These are phyloP conservation scores for Aphelenchoides fujianensis DNA, from an alignment of 1,140 invertebrate species.

Conservation along the genomic window DNA sequence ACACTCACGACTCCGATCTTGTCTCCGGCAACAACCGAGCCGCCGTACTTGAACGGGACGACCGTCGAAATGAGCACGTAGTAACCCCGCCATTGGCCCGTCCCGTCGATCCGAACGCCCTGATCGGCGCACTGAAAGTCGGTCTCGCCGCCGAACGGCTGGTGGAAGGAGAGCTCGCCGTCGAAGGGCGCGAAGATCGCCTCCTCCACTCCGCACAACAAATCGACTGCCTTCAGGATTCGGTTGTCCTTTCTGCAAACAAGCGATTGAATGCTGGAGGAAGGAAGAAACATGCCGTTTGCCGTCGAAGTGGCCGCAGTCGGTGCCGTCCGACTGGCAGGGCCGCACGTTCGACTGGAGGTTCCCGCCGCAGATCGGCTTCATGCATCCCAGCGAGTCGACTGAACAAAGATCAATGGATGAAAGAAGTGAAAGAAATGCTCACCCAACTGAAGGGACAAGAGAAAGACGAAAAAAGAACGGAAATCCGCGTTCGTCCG, in stretches of 20 bases:
- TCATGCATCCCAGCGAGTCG: constrained; percentile 29
- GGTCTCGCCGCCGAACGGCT: constrained; percentile 53
- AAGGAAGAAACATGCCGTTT: too few species aligned
- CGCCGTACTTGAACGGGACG: constrained; percentile 45
- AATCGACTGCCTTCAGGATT: constrained; percentile 53
- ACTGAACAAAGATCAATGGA: background rate
- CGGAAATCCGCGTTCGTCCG: too few species aligned
- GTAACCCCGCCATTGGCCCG: constrained; percentile 61
- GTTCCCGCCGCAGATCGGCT: constrained; percentile 27
- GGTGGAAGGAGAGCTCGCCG: constrained; percentile 55
- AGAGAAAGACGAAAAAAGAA: too few species aligned
- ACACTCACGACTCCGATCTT: constrained; percentile 50
- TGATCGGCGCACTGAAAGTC: constrained; percentile 52
- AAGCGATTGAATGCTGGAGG: constrained; percentile 7
- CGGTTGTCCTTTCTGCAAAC: constrained; percentile 48
- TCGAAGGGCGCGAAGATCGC: constrained; percentile 55
- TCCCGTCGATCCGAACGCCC: constrained; percentile 59
- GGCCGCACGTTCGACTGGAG: constrained; percentile 3
- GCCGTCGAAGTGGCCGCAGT: constrained; percentile 18
- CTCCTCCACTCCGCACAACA: constrained; percentile 39
- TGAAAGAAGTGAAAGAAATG: too few species aligned
- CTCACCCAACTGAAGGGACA: too few species aligned
- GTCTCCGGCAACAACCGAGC: constrained; percentile 52
- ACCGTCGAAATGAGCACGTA: constrained; percentile 57
- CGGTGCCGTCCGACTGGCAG: constrained; percentile 3